A percentile compares a stretch with the other conserved stretches of the same genome.
Evolutionary conservation across 2,888 invertebrate species (phyloP).

Genomic region (Nemapogon koenigi): DNA sequence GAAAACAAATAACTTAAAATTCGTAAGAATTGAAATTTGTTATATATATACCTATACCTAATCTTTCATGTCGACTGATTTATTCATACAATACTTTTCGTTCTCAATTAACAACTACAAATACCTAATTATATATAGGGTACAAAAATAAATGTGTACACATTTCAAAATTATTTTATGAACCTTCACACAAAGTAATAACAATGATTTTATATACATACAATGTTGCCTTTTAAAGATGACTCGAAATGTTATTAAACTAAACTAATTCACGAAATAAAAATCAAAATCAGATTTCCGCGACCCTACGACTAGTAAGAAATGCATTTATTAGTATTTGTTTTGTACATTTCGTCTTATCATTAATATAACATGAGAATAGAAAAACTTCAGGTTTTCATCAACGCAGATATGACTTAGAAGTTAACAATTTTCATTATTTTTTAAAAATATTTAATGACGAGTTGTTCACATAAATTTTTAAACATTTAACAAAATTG

Average conservation of each 20-base stretch:
- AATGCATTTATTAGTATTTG: constrained; percentile 49
- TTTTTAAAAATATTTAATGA: too few relatives aligned
- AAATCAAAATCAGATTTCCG: constrained; percentile 22
- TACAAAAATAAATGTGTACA: constrained; percentile 57
- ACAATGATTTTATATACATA: constrained; percentile 30
- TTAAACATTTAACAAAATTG: too few relatives aligned
- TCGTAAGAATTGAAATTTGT: too few relatives aligned
- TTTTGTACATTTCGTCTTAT: constrained; percentile 61
- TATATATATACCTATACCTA: too few relatives aligned
- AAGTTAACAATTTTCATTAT: constrained; percentile 45
- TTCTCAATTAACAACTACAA: neutral
- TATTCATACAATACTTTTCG: too few relatives aligned
- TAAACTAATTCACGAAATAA: constrained; percentile 3
- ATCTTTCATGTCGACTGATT: too few relatives aligned
- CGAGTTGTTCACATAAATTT: too few relatives aligned
- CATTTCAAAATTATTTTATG: constrained; percentile 38
- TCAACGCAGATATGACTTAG: constrained; percentile 58
- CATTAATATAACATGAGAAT: too few relatives aligned
- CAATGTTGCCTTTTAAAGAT: constrained; percentile 18
- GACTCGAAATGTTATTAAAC: constrained; percentile 1
- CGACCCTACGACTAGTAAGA: constrained; percentile 62
- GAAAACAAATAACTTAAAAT: too few relatives aligned
- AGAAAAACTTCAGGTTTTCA: constrained; percentile 22
- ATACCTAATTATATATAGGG: constrained; percentile 32
- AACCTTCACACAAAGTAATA: constrained; percentile 31